Evolutionary conservation across 2,888 invertebrate genomes (phyloP).

Genomic region (Pyrocoelia pectoralis): DNA sequence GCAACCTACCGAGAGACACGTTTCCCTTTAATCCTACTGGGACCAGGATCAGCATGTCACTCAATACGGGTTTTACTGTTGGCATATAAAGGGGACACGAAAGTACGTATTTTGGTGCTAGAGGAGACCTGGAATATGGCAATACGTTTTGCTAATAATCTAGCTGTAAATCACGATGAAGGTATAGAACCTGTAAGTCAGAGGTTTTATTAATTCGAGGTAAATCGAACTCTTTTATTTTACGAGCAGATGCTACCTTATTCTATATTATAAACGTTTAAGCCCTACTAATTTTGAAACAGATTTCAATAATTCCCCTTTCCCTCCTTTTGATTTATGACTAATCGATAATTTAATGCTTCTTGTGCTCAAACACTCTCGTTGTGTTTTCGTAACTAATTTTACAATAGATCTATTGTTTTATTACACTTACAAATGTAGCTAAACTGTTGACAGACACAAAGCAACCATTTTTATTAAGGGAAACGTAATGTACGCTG

Average conservation of each 20-base stretch:
- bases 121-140: conserved; percentile 6
- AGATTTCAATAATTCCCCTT: not conserved
- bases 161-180: conserved; percentile 24
- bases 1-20: conserved; percentile 16
- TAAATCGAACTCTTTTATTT: conserved; percentile 17
- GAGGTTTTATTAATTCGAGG: conserved; percentile 23
- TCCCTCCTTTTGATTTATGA: not conserved
- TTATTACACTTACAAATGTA: too few species aligned
- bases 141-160: conserved; percentile 25
- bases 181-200: conserved; percentile 15
- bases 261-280: not conserved
- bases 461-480: too few species aligned
- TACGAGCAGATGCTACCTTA: conserved; percentile 14
- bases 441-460: too few species aligned
- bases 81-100: conserved; percentile 22
- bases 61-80: conserved; percentile 17
- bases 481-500: too few species aligned
- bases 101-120: conserved; percentile 20
- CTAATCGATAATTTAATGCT: not conserved
- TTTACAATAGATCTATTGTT: too few species aligned
- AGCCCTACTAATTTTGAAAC: not conserved
- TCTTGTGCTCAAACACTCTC: not conserved
- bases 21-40: conserved; percentile 24
- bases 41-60: conserved; percentile 24
- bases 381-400: too few species aligned